Evolutionary conservation across 2,113 vertebrate species (phyloP), one percentile per base, ranked within the genome.

Genomic region (Calypte anna): DNA sequence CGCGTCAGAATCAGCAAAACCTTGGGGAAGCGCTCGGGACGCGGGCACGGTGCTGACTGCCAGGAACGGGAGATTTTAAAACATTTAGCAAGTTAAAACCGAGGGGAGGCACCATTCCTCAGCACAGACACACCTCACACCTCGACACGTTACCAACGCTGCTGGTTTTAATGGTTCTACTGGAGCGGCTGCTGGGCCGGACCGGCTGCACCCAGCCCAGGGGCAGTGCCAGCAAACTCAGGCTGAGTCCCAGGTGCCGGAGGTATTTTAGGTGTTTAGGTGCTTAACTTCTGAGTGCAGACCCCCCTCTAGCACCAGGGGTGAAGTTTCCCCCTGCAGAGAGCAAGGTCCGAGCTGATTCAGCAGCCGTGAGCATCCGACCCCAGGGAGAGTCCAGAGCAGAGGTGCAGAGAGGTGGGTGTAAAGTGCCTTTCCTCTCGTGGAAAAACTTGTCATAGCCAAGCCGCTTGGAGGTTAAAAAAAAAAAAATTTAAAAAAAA

Each of bases 261-360:
- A 31, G 50, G 23, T 40, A 13, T 40, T 40, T 40, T 40, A 2
- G 2, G 28, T 1, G 1, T 1, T 0, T n/a, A 4, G 57, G 13
- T 3, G 53, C 62, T 64, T 6, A 1, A 1, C 16, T 20, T 8
- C 36, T 2, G 0, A 13, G 3, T 0, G 25, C 31, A 3, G 23
- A 1, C 1, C 1, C 10, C 38, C 30, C 46, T 12, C 7, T 22
- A 50, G 50, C 10, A 18, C 46, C 46, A 1, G 0, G 15, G 63
- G n/a, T 8, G 1, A 0, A 0, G 14, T 3, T 28, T 33, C 2
- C 27, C 25, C 36, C 70, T 8, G 63, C n/a, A 15, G 18, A 0
- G 28, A 25, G 23, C 51, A 50, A 44, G 36, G 5, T 10, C 90
- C 6, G 40, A 23, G 72, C 68, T 16, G 6, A 1, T 4, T 3